Evolutionary conservation across 2,113 vertebrate genomes (phyloP), one percentile per base, ranked within the genome.

Genomic region (Myotis brandtii): DNA sequence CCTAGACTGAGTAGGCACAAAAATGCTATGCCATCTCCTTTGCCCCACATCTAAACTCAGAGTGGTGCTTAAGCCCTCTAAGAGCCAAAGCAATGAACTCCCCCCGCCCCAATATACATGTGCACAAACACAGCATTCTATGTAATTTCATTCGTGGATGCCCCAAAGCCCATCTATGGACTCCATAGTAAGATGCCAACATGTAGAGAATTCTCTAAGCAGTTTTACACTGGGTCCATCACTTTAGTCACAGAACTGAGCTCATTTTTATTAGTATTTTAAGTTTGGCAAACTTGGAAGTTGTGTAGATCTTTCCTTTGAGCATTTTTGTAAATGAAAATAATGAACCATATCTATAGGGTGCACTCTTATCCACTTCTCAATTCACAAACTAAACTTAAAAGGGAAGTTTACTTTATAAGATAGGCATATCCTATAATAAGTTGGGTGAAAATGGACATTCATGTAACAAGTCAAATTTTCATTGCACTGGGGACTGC

Each of bases 371-470:
- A 69, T 30, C 16, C n/a, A 79, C 80, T 89, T 83, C 16, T 86
- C 7, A 16, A 34, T 27, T 3, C 4, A 20, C 25, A 95, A 91
- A 87, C 79, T n/a, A 91, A 54, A 48, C 67, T 25, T 25, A 89
- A 91, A 95, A 89, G 43, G 3, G 21, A 93, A 3, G 2, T 62
- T 91, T 92, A 5, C 64, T 90, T 97, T 83, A 64, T 7, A 69
- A 80, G 13, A 75, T 9, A 30, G 18, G 85, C 4, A 72, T 66
- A 90, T 72, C 56, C 34, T 64, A 70, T 77, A 95, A 91, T 62
- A 92, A 92, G 4, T 8, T 85, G 11, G 10, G n/a, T 46, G 6
- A 67, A 89, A 90, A 95, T 64, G 59, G 90, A 54, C 27, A 79
- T 59, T 88, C 32, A 79, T 46, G 32, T 48, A 87, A 69, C 67